Evolutionary conservation across 2,797 vertebrate genomes (phyloP).

Genomic region (Lateolabrax maculatus): DNA sequence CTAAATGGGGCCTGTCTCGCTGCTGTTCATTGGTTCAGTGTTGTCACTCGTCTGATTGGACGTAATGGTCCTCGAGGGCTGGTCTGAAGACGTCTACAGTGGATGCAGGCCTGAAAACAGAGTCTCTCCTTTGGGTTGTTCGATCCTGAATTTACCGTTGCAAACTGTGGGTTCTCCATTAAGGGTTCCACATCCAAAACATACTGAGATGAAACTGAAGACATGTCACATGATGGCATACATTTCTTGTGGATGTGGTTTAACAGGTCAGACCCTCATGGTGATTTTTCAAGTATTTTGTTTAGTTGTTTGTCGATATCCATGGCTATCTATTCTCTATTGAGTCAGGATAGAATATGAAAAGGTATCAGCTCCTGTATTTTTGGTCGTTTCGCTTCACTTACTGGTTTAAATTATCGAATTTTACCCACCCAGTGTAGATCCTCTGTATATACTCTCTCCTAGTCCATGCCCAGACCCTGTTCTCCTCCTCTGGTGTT

Average conservation of each 20-base stretch:
- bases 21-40: slow-evolving; percentile 32
- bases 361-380: too few species aligned
- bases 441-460: not conserved
- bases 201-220: not conserved
- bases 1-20: slow-evolving; percentile 58
- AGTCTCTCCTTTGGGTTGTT: slow-evolving; percentile 9
- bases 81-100: not conserved
- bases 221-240: not conserved
- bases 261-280: too few species aligned
- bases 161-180: not conserved
- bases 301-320: too few species aligned
- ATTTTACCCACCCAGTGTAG: not conserved
- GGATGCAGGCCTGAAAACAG: not conserved
- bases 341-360: too few species aligned
- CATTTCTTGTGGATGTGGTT: too few species aligned
- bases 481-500: slow-evolving; percentile 6
- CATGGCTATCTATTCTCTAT: too few species aligned
- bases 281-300: too few species aligned
- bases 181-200: not conserved
- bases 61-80: slow-evolving; percentile 26
- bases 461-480: not conserved
- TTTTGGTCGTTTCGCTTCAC: too few species aligned
- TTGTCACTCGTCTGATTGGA: slow-evolving; percentile 52
- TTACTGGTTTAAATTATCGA: not conserved
- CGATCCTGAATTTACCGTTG: not conserved